A percentile compares a stretch with the other conserved stretches of the same genome.
phyloP scores from a whole-genome alignment of 2,797 vertebrate species.

The Rhadinocentrus ornatus region DNA sequence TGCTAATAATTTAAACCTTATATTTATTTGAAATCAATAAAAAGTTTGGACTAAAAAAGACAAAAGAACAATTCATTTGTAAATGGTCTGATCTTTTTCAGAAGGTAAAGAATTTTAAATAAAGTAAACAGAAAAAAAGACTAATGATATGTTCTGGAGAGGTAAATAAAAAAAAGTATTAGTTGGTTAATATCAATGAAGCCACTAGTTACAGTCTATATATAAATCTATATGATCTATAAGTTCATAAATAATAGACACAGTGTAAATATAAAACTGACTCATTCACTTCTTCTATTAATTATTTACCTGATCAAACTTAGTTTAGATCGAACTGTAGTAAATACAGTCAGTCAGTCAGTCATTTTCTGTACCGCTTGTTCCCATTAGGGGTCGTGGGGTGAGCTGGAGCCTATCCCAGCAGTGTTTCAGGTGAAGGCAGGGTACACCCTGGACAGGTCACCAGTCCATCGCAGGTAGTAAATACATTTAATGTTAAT shows the following conservation, averaged over 20 bases:
- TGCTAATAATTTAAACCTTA: background rate
- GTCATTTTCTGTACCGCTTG: too few relatives aligned
- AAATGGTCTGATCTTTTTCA: background rate
- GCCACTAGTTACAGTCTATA: background rate
- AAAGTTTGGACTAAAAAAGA: background rate
- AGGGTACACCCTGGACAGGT: too few relatives aligned
- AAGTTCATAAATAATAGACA: background rate
- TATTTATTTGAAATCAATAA: background rate
- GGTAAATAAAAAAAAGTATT: background rate
- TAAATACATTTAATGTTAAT: constrained; percentile 3
- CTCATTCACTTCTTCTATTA: constrained; percentile 2
- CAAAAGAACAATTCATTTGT: background rate
- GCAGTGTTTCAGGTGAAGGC: too few relatives aligned
- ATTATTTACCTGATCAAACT: constrained; percentile 5
- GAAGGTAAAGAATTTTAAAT: background rate
- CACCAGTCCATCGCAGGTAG: too few relatives aligned
- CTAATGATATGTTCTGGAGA: background rate
- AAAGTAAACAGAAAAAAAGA: background rate
- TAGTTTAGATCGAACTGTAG: background rate
- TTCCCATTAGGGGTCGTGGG: too few relatives aligned
- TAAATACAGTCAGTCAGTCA: too few relatives aligned
- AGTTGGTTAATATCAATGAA: constrained; percentile 9
- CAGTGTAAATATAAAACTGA: background rate
- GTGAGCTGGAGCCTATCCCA: too few relatives aligned
- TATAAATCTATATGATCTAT: constrained; percentile 1